Evolutionary conservation across 1,140 invertebrate genomes (phyloP), one percentile per base, ranked within the genome.

Genomic region (Lepidurus packardi): DNA sequence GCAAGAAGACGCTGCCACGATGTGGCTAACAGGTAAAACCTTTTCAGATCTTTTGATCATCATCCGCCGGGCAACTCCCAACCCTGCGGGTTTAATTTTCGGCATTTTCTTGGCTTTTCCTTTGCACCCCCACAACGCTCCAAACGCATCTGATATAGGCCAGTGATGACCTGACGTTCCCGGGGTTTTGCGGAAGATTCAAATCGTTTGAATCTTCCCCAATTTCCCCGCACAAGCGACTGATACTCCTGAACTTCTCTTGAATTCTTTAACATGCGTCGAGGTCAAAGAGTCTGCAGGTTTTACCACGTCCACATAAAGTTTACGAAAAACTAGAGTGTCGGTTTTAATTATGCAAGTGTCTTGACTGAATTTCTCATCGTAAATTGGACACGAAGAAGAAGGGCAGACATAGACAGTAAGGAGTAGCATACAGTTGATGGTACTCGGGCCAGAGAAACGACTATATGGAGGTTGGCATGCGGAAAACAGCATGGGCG

Each of bases 301-400:
- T 13, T n/a, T 7, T 16, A 21, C 13, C 16, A 21, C 53, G n/a
- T n/a, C 21, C 21, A 21, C 21, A 16, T 65, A 65, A 65, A 65
- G 53, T 21, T n/a, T 13, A 4, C 34, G 3, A 4, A 34, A 34
- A n/a, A 21, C 13, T 16, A n/a, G 21, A 21, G 53, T 65, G 53
- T 13, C 53, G 53, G 21, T 21, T 65, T 65, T 65, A 13, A 65
- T 65, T 65, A 65, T 65, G 53, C 53, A 65, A n/a, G 53, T 65
- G 53, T 65, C 53, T 65, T 65, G 45, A 47, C 45, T 47, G 53
- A 13, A n/a, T 21, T 21, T 16, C 13, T 13, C 21, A 7, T 65
- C 53, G 53, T 65, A 65, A 65, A 65, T 65, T 65, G 34, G 34
- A 34, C 34, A 34, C 53, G 16, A 7, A 21, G 53, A 7, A 9